A percentile compares a stretch with the other conserved stretches of the same genome.
Conservation (phyloP, 2,888 invertebrate genomes). For the Dione vanillae region DNA sequence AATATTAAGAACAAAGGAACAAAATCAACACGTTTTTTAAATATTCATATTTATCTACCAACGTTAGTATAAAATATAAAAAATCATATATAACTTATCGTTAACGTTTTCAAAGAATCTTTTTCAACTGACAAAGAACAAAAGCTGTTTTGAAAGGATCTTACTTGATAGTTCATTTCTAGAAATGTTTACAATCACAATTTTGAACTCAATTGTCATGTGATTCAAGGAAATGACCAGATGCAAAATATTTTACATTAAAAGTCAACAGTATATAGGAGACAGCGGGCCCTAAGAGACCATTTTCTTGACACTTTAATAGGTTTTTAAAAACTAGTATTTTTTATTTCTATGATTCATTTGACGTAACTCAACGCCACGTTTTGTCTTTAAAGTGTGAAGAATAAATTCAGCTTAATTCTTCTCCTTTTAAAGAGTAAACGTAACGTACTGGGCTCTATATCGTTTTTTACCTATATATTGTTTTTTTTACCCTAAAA, state of each 20-base stretch:
- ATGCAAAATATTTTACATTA: background rate
- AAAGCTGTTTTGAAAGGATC: background rate
- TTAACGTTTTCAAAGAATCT: background rate
- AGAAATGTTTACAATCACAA: conserved; percentile 1
- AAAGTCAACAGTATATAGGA: background rate
- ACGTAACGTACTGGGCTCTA: too few species aligned
- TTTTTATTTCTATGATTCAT: background rate
- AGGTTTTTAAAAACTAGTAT: background rate
- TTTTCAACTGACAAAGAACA: background rate
- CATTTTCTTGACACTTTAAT: too few species aligned
- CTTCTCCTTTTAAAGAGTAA: too few species aligned
- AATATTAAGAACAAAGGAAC: too few species aligned
- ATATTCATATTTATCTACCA: too few species aligned
- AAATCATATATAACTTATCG: too few species aligned
- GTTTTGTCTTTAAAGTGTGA: background rate
- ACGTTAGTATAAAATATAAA: too few species aligned
- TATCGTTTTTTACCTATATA: too few species aligned
- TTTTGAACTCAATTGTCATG: background rate
- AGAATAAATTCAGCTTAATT: too few species aligned
- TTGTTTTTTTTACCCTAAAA: too few species aligned
- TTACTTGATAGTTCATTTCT: background rate
- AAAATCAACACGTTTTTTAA: too few species aligned
- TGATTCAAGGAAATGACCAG: background rate
- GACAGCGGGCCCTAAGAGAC: background rate
- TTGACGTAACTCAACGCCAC: background rate